Evolutionary conservation across 2,113 vertebrate species (phyloP), one percentile per base, ranked within the genome.

Genomic region (Entelurus aequoreus): DNA sequence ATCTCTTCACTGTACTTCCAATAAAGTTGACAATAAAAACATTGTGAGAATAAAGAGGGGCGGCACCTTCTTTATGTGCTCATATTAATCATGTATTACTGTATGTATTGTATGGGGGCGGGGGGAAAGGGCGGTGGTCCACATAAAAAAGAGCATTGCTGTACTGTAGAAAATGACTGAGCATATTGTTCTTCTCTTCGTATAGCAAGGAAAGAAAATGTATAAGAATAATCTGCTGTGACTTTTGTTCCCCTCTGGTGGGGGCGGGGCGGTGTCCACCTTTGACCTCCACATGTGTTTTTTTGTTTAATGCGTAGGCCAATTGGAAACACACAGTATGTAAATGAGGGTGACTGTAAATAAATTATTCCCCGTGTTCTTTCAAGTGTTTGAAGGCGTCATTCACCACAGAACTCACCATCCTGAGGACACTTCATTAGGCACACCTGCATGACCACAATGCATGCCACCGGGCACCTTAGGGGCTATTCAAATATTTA

Each of bases 1-100:
- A 87, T 83, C 84, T 83, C 82, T 84, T 86, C 83, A 86, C 85
- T 89, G 86, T 89, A 87, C 84, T 89, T 87, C 83, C 55, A 57
- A 44, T 57, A 87, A 88, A 79, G 15, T 60, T 84, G 85, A 78
- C 83, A 89, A 87, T 86, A 87, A 89, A 89, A 87, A 82, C 84
- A 84, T 87, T 46, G 86, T 87, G 82, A 87, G 83, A 80, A 87
- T 84, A 87, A 66, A 55, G 4, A 52, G 65, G 60, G 78, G 75
- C 67, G 35, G 46, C 13, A 10, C 60, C 46, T 48, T 6, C 60
- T 50, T 61, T 50, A n/a, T 61, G 16, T 61, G 0, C 59, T 46
- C 42, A 46, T 46, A 46, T 66, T 60, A 60, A 69, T 72, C 40
- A 58, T 82, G 73, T 81, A 62, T 81, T 65, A 21, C 49, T 51